A percentile compares a stretch with the other conserved stretches of the same genome.
phyloP scores from a whole-genome alignment of 2,113 vertebrate species.

The Gymnorhina tibicen region DNA sequence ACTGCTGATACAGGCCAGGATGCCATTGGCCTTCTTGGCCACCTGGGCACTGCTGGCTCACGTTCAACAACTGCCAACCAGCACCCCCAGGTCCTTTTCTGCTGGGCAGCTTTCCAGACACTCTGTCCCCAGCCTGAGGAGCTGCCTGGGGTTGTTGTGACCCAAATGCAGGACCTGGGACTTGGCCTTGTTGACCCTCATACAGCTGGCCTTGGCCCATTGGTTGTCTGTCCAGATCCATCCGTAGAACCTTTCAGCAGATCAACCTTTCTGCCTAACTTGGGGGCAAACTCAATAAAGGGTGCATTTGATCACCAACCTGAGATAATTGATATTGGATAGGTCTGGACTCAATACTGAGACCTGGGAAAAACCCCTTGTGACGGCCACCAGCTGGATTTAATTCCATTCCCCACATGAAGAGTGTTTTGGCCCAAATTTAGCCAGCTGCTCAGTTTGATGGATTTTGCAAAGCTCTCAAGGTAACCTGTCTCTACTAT shows the following conservation, averaged over 20 bases:
- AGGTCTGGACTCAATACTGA: not conserved
- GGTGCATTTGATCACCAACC: not conserved
- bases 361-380: not conserved
- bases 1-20: not conserved
- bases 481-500: not conserved
- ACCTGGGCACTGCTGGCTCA: not conserved
- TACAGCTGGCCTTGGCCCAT: fast-evolving
- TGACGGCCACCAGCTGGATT: not conserved
- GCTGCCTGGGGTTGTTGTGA: not conserved
- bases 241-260: not conserved
- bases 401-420: not conserved
- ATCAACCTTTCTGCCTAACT: fast-evolving
- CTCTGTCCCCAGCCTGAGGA: not conserved
- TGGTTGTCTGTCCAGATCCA: not conserved
- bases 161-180: fast-evolving
- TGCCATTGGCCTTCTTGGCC: not conserved
- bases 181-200: not conserved
- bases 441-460: not conserved
- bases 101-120: not conserved
- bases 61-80: not conserved
- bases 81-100: not conserved
- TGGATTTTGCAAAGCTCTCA: not conserved
- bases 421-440: not conserved
- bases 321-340: not conserved
- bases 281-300: not conserved